These are phyloP conservation scores for Platycercus adscitus DNA, from an alignment of 2,113 vertebrate species.

Conservation along the genomic window DNA sequence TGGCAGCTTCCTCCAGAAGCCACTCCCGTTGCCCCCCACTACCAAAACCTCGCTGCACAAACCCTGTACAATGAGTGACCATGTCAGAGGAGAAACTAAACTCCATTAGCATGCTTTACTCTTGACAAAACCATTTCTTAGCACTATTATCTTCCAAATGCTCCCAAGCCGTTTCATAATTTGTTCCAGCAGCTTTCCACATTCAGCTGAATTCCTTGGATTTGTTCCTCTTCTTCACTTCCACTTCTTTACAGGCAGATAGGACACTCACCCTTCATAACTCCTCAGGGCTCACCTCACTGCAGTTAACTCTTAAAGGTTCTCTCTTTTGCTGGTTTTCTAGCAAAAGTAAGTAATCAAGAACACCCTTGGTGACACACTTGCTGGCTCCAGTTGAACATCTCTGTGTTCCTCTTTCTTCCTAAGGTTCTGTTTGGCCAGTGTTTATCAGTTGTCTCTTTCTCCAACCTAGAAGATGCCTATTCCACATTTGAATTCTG, in stretches of 20 bases:
- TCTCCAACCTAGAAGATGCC: background rate
- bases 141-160: background rate
- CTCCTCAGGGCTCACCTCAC: background rate
- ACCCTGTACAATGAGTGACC: background rate
- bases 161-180: background rate
- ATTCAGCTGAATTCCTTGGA: background rate
- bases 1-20: background rate
- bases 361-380: background rate
- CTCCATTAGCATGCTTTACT: background rate
- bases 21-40: accelerated
- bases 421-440: background rate
- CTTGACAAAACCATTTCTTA: background rate
- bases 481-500: background rate
- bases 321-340: background rate
- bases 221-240: background rate
- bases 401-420: background rate
- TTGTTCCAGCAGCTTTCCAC: constrained; percentile 5
- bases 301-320: background rate
- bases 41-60: background rate
- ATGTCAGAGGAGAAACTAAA: background rate
- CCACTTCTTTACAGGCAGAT: background rate
- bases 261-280: background rate
- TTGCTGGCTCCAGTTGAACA: background rate
- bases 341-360: background rate
- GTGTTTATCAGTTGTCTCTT: background rate